Evolutionary conservation across 2,888 invertebrate species (phyloP).

Genomic region (Parasteatoda lunata): DNA sequence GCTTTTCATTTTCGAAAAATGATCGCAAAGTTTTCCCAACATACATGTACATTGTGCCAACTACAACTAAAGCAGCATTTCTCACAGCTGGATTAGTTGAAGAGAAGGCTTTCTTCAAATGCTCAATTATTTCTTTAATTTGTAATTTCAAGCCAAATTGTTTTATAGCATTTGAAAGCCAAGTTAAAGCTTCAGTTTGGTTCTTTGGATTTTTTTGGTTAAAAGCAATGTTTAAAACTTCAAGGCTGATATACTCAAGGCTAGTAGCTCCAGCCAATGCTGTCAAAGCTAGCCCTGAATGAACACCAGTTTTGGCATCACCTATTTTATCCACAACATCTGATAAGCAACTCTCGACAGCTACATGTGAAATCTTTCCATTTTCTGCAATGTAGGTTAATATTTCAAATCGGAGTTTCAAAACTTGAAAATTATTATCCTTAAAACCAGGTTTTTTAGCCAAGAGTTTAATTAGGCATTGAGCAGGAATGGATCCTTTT

Average conservation of each 20-base stretch:
- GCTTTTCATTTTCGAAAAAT: conserved; percentile 91
- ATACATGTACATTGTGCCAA: conserved; percentile 86
- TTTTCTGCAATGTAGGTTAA: conserved; percentile 86
- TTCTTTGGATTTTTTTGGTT: conserved; percentile 93
- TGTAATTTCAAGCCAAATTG: conserved; percentile 85
- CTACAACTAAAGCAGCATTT: conserved; percentile 82
- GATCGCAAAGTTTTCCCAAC: conserved; percentile 84
- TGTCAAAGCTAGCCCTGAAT: conserved; percentile 82
- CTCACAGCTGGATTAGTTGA: conserved; percentile 91
- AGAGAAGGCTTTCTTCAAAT: conserved; percentile 85
- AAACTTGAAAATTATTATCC: conserved; percentile 93
- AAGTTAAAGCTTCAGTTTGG: conserved; percentile 87
- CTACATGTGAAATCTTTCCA: conserved; percentile 81
- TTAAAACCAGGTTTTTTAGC: conserved; percentile 88
- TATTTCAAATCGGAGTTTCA: conserved; percentile 87
- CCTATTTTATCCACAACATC: conserved; percentile 90
- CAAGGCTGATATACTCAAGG: conserved; percentile 83
- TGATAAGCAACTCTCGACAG: conserved; percentile 83
- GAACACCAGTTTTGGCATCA: conserved; percentile 84
- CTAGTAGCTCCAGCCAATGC: conserved; percentile 86
- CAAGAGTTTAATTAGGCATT: conserved; percentile 83
- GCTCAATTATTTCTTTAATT: conserved; percentile 62
- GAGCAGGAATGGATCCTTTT: conserved; percentile 81
- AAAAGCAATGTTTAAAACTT: conserved; percentile 84
- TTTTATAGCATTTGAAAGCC: conserved; percentile 85